phyloP scores from a whole-genome alignment of 2,113 vertebrate species.

The Desmodus rotundus region DNA sequence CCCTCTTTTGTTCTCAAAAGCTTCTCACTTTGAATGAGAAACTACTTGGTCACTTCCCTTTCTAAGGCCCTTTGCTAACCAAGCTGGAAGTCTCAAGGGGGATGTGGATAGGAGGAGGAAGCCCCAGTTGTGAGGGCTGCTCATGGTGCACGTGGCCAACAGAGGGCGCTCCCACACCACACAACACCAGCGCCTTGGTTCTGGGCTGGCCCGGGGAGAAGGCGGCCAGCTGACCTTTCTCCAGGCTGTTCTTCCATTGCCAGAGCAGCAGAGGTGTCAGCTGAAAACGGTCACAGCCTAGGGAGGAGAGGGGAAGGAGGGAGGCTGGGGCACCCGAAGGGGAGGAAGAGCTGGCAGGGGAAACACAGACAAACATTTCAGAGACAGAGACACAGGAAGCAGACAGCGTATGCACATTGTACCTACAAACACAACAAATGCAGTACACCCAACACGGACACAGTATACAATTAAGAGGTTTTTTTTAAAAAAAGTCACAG shows the following conservation, averaged over 20 bases:
- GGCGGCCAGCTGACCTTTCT: constrained; percentile 86
- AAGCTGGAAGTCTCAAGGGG: background rate
- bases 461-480: background rate
- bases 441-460: background rate
- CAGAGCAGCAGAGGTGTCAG: constrained; percentile 86
- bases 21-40: background rate
- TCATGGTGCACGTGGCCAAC: constrained; percentile 46
- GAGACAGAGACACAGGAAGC: constrained; percentile 4
- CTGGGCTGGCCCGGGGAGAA: constrained; percentile 50
- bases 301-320: constrained; percentile 75
- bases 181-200: background rate
- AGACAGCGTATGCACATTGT: background rate
- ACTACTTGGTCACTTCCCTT: background rate
- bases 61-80: background rate
- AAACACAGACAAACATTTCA: constrained; percentile 32
- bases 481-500: background rate
- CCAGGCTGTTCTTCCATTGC: constrained; percentile 84
- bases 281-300: constrained; percentile 82
- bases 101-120: background rate
- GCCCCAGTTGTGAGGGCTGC: fast-evolving
- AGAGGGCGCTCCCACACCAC: constrained; percentile 83
- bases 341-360: constrained; percentile 75
- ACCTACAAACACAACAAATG: background rate
- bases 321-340: constrained; percentile 84
- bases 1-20: background rate